Conservation (phyloP, 2,113 vertebrate species). For the Herpetotheres cachinnans region DNA sequence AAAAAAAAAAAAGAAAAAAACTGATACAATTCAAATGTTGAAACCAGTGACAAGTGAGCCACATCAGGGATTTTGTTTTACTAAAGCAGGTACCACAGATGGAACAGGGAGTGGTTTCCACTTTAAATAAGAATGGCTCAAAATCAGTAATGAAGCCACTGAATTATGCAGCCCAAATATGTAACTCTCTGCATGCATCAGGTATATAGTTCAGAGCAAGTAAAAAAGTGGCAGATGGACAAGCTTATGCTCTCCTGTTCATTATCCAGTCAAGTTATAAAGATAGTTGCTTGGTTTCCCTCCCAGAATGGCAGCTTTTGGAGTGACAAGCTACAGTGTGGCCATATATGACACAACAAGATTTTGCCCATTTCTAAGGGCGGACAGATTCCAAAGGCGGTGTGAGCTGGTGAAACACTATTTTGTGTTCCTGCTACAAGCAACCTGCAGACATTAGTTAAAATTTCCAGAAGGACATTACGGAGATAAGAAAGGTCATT, state of each 20-base stretch:
- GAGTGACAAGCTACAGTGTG: neutral
- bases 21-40: neutral
- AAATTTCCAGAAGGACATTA: neutral
- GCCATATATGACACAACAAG: neutral
- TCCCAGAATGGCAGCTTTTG: neutral
- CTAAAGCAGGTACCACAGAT: neutral
- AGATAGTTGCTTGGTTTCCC: neutral
- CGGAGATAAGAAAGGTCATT: neutral
- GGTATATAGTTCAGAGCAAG: neutral
- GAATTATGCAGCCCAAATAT: neutral
- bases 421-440: neutral
- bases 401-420: neutral
- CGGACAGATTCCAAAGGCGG: neutral
- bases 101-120: neutral
- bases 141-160: neutral
- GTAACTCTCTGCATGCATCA: neutral
- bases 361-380: neutral
- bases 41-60: neutral
- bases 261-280: neutral
- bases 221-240: neutral
- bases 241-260: neutral
- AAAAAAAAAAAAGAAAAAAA: neutral
- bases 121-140: neutral
- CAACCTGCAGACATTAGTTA: neutral
- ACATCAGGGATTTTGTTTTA: neutral